Percentiles rank a stretch among this genome's conserved stretches.
Evolutionary conservation across 2,113 vertebrate species (phyloP).

Genomic region (Pomatostomus ruficeps): DNA sequence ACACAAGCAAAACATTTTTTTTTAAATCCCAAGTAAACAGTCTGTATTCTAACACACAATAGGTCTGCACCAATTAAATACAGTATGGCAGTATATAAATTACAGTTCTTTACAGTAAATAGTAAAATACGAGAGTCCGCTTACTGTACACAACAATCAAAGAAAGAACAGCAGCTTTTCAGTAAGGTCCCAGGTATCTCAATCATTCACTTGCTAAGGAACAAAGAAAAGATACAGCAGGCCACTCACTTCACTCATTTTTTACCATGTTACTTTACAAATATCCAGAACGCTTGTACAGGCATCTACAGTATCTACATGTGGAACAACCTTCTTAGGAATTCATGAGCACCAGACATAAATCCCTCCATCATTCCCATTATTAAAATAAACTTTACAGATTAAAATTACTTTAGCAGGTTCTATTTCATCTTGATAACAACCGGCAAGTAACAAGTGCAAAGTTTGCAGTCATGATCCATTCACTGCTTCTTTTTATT

Average conservation of each 20-base stretch:
- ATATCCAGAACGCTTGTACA: slow-evolving; percentile 18
- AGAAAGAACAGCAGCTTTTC: slow-evolving; percentile 89
- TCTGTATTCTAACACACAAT: slow-evolving; percentile 91
- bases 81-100: slow-evolving; percentile 89
- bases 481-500: slow-evolving; percentile 36
- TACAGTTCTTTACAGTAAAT: slow-evolving; percentile 95
- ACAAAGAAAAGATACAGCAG: slow-evolving; percentile 72
- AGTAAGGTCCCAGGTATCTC: slow-evolving; percentile 81
- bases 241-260: slow-evolving; percentile 59
- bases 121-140: slow-evolving; percentile 84
- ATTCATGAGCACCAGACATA: slow-evolving; percentile 44
- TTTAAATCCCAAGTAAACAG: slow-evolving; percentile 77
- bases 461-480: slow-evolving; percentile 19
- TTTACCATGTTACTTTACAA: slow-evolving; percentile 58
- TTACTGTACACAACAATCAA: slow-evolving; percentile 88
- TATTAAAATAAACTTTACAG: slow-evolving; percentile 49
- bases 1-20: slow-evolving; percentile 26
- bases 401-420: slow-evolving; percentile 55
- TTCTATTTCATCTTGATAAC: slow-evolving; percentile 35
- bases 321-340: slow-evolving; percentile 41
- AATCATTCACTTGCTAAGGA: slow-evolving; percentile 62
- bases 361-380: slow-evolving; percentile 56
- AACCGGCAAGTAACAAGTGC: slow-evolving; percentile 47
- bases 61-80: slow-evolving; percentile 89
- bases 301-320: slow-evolving; percentile 63